A percentile compares a stretch with the other conserved stretches of the same genome.
phyloP scores from a whole-genome alignment of 1,140 invertebrate species.

The Sesamia nonagrioides region DNA sequence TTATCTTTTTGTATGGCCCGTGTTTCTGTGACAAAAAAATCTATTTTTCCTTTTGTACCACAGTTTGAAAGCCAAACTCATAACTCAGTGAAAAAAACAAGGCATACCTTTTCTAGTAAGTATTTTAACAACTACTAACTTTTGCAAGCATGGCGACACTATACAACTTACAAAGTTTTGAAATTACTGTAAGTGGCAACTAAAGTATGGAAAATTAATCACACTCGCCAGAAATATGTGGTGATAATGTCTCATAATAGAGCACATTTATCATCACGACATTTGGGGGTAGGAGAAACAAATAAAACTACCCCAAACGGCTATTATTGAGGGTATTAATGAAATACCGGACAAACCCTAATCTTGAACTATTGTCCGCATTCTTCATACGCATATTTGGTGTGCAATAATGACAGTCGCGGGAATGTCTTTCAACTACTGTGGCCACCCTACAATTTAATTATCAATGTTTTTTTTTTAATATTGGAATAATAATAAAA shows the following conservation, averaged over 20 bases:
- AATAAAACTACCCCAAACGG: constrained; percentile 40
- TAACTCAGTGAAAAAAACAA: too few species aligned
- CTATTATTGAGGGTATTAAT: constrained; percentile 40
- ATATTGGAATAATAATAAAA: neutral
- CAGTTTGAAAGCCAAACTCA: too few species aligned
- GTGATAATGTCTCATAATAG: constrained; percentile 35
- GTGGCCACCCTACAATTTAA: constrained; percentile 22
- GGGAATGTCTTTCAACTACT: constrained; percentile 33
- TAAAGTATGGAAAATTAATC: neutral
- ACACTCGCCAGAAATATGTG: neutral
- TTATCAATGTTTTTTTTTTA: neutral
- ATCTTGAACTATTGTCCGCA: constrained; percentile 34
- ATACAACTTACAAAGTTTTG: neutral
- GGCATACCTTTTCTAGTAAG: too few species aligned
- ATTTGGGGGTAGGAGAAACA: constrained; percentile 26
- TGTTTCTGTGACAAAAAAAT: too few species aligned
- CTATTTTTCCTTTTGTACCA: too few species aligned
- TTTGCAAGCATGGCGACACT: too few species aligned
- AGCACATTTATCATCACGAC: constrained; percentile 13
- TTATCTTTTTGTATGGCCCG: too few species aligned
- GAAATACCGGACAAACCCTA: constrained; percentile 36
- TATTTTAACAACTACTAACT: too few species aligned
- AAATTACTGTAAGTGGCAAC: neutral
- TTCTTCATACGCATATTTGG: constrained; percentile 29
- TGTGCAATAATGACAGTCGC: constrained; percentile 21